A percentile compares a stretch with the other conserved stretches of the same genome.
phyloP scores from a whole-genome alignment of 2,113 vertebrate species.

The Urocynchramus pylzowi region DNA sequence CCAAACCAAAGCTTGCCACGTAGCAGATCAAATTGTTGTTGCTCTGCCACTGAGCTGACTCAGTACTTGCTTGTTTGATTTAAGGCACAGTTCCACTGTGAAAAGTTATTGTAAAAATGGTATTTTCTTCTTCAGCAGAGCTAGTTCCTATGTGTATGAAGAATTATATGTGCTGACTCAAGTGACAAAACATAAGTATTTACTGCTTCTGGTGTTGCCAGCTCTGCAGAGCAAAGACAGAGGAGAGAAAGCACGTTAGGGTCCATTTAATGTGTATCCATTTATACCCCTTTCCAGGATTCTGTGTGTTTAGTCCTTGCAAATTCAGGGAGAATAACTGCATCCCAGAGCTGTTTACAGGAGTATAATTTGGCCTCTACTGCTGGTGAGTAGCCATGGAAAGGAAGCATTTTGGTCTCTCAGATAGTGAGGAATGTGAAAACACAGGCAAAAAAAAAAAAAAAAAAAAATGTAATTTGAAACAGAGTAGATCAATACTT shows the following conservation, averaged over 20 bases:
- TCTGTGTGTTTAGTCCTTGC: background rate
- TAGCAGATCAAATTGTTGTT: slow-evolving; percentile 62
- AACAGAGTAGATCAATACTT: background rate
- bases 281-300: background rate
- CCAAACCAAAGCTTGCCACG: slow-evolving; percentile 46
- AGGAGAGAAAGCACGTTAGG: background rate
- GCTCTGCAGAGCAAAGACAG: background rate
- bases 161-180: slow-evolving; percentile 41
- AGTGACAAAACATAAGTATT: slow-evolving; percentile 37
- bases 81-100: slow-evolving; percentile 35
- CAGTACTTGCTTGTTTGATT: slow-evolving; percentile 62
- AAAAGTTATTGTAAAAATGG: slow-evolving; percentile 53
- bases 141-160: slow-evolving; percentile 7
- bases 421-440: background rate
- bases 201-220: slow-evolving; percentile 15
- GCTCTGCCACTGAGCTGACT: slow-evolving; percentile 52
- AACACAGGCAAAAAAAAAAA: background rate
- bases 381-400: background rate
- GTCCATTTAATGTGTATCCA: background rate
- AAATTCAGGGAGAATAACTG: background rate
- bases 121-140: slow-evolving; percentile 40
- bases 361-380: background rate
- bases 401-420: background rate
- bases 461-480: background rate
- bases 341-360: background rate